Evolutionary conservation across 2,888 invertebrate species (phyloP), one percentile per base, ranked within the genome.

Genomic region (Charanyca ferruginea): DNA sequence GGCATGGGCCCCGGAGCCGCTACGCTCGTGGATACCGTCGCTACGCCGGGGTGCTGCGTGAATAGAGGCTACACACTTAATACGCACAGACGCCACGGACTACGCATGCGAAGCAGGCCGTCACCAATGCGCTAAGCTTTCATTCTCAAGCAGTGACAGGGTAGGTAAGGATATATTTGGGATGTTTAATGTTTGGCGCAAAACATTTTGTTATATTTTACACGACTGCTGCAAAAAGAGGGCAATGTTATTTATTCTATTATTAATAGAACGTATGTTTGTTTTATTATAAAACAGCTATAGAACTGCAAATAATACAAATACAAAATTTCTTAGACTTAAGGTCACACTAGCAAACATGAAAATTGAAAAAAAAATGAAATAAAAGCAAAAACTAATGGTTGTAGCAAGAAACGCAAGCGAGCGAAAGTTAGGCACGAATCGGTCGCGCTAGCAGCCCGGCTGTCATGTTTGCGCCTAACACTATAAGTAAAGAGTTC

Each of bases 1-100:
- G 87, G 80, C 65, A 93, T 86, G 18, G 87, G 89, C 0, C 87
- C 87, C 42, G 90, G 90, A n/a, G 89, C 86, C 4, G 95, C 92
- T 45, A 92, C 82, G 65, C 94, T 94, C 25, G 95, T 94, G 3
- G 94, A 93, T 55, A 94, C 91, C 8, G 95, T 93, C 48, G 93
- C 87, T 52, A 93, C 94, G n/a, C 94, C 94, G 3, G 94, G 90
- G 65, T 93, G 94, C 91, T 94, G 89, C 68, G 69, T 71, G 73
- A 80, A 87, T 69, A 83, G 61, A 83, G 45, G 71, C 73, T 51
- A 13, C 49, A 66, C 48, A 68, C 61, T 73, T 62, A 72, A 62
- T 73, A 66, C 53, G 55, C 47, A 49, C 68, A 55, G 51, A 62
- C 60, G 28, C 58, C 28, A 60, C 55, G 66, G 8, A 41, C 18